phyloP scores from a whole-genome alignment of 1,140 invertebrate genomes.

The Cyphomyrmex costatus region DNA sequence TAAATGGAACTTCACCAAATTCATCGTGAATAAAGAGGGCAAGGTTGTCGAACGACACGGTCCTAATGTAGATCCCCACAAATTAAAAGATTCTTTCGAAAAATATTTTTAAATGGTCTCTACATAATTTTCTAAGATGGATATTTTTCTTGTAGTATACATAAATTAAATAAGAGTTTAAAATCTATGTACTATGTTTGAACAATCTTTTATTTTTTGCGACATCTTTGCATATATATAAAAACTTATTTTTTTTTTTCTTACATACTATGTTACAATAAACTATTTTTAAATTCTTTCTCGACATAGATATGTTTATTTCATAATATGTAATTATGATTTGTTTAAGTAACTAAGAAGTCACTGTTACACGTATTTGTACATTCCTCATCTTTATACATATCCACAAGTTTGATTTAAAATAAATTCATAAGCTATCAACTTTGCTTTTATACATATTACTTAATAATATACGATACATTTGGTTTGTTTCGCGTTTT shows the following conservation, averaged over 20 bases:
- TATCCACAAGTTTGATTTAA: background rate
- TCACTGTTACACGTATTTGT: background rate
- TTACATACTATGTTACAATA: background rate
- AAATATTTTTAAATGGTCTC: constrained; percentile 89
- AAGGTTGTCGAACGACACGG: constrained; percentile 95
- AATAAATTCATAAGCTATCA: background rate
- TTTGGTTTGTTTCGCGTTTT: too few relatives aligned
- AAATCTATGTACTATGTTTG: background rate
- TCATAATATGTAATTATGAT: background rate
- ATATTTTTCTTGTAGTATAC: background rate
- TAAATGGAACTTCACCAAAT: constrained; percentile 99
- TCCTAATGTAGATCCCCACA: constrained; percentile 92
- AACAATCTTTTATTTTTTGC: background rate
- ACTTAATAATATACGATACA: background rate
- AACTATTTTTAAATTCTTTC: constrained; percentile 2
- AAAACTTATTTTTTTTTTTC: background rate
- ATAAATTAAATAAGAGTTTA: background rate
- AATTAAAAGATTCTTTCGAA: constrained; percentile 89
- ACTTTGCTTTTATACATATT: background rate
- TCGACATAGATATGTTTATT: background rate
- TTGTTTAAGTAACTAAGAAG: background rate
- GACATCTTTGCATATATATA: background rate
- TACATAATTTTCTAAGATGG: background rate
- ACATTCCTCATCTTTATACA: background rate
- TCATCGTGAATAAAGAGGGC: constrained; percentile 96